A percentile compares a stretch with the other conserved stretches of the same genome.
Evolutionary conservation across 2,888 invertebrate species (phyloP).

Genomic region (Phaonia tiefii): DNA sequence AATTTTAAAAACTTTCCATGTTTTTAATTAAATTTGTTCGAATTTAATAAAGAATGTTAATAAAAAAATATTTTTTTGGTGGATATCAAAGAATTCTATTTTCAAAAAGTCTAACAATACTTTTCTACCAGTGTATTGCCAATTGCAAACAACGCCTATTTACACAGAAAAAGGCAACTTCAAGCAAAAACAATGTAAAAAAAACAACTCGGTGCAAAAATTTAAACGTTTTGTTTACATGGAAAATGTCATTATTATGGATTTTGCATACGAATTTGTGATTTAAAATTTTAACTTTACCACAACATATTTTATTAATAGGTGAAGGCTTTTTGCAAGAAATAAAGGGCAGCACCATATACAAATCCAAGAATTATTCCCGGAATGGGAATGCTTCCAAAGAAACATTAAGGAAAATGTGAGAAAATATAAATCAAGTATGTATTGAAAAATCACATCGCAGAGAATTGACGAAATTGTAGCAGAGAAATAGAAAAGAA

Average conservation of each 20-base stretch:
- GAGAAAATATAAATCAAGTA: not conserved
- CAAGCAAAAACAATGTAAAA: not conserved
- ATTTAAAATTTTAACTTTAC: conserved; percentile 9
- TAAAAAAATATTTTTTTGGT: too few species aligned
- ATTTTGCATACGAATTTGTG: conserved; percentile 61
- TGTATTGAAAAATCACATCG: too few species aligned
- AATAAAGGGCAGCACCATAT: too few species aligned
- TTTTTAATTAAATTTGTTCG: too few species aligned
- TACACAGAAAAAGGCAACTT: not conserved
- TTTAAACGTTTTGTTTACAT: conserved; percentile 12
- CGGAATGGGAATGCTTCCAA: conserved; percentile 59
- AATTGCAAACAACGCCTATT: conserved; percentile 18
- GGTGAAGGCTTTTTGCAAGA: conserved; percentile 29
- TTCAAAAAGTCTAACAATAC: too few species aligned
- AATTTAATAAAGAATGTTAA: too few species aligned
- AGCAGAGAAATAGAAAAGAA: conserved; percentile 1
- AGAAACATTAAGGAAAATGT: too few species aligned
- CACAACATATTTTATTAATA: conserved; percentile 15
- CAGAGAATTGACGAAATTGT: too few species aligned
- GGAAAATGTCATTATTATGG: conserved; percentile 64
- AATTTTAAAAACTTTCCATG: too few species aligned
- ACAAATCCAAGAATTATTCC: conserved; percentile 35
- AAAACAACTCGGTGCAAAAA: not conserved
- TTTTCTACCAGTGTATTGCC: not conserved
- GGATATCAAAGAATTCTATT: too few species aligned